These are phyloP conservation scores for Caenorhabditis sp. DNA, from an alignment of 2,888 invertebrate species.

Conservation along the genomic window DNA sequence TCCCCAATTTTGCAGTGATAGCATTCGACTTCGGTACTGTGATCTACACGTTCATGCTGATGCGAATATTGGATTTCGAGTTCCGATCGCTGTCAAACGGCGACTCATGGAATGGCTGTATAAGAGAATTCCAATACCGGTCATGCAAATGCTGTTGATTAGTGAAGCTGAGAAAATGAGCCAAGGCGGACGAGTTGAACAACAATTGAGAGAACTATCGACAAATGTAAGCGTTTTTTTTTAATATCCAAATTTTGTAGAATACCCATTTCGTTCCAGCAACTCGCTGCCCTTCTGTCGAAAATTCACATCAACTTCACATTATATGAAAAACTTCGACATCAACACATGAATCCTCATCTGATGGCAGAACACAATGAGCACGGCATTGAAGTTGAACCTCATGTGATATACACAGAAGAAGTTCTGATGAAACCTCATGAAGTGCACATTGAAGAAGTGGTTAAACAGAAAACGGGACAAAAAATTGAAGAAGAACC, in stretches of 20 bases:
- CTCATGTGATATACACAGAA: not conserved
- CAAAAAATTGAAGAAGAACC: not conserved
- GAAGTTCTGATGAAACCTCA: not conserved
- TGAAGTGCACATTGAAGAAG: not conserved
- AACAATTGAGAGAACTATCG: not conserved
- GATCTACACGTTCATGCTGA: constrained; percentile 28
- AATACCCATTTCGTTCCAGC: not conserved
- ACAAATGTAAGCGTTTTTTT: not conserved
- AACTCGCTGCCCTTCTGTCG: not conserved
- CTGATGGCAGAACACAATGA: not conserved
- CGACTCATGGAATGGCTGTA: constrained; percentile 28
- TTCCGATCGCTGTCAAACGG: constrained; percentile 30
- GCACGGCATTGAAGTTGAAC: not conserved
- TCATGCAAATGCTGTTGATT: constrained; percentile 9
- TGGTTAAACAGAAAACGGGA: not conserved
- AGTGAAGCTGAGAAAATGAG: not conserved
- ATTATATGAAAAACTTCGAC: not conserved
- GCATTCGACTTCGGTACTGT: constrained; percentile 27
- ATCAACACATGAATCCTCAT: not conserved
- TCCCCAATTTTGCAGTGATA: constrained; percentile 22
- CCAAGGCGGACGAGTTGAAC: not conserved
- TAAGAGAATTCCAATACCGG: constrained; percentile 27
- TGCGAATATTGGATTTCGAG: constrained; percentile 21
- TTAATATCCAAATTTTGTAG: not conserved
- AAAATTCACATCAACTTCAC: not conserved